Evolutionary conservation across 2,113 vertebrate species (phyloP), one percentile per base, ranked within the genome.

Genomic region (Furnarius figulus): DNA sequence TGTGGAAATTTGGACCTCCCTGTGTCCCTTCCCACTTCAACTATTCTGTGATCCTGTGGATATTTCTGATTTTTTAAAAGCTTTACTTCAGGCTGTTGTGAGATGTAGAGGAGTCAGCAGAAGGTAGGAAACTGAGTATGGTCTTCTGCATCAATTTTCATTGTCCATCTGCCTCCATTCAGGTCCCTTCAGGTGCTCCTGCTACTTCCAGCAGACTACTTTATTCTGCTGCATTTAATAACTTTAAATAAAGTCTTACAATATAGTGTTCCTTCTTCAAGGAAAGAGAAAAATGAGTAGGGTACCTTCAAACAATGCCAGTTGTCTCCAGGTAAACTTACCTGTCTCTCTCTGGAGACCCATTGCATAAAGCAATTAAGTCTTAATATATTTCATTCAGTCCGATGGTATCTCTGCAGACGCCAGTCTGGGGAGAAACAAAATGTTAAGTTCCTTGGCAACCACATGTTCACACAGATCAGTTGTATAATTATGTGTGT

Each of bases 401-500:
- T 91, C 90, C 61, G 97, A 98, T 98, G 97, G 85, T 96, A 98
- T 98, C 98, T 98, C 59, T 91, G 89, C 95, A 96, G 98, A 98
- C 94, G 96, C 98, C 98, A 97, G 97, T 97, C 97, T 98, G 97
- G 93, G 94, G 96, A 96, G 95, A 97, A 96, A 85, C 49, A 53
- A 98, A 97, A 98, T 92, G 96, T 97, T 97, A 83, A 95, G 75
- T 98, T 98, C 92, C 97, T 98, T 98, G 97, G 98, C 97, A 98
- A 94, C 97, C 93, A 97, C 87, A 14, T 97, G 89, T 97, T 98
- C 93, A 76, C 97, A 97, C 97, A 97, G 97, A 97, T 98, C 97
- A 97, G 74, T 97, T 97, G 95, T 97, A 90, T 98, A 98, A 98
- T 98, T 98, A 95, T 94, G 96, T 97, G 95, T 98, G 97, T 97